Conservation (phyloP, 2,797 vertebrate genomes). For the Cynodonichthys magdalenae region DNA sequence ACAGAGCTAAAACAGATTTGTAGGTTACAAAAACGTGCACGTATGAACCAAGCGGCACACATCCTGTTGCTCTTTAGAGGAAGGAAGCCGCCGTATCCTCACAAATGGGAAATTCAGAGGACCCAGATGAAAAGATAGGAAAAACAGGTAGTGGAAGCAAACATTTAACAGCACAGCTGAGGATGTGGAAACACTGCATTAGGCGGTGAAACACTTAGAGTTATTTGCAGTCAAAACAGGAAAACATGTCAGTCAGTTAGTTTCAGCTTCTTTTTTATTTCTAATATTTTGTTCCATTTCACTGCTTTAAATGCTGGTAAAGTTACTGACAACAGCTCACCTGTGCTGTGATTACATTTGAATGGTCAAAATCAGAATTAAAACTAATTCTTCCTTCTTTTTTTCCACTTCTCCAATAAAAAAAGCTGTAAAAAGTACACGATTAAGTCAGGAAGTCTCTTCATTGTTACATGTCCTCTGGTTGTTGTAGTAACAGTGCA, state of each 20-base stretch:
- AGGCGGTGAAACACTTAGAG: conserved; percentile 31
- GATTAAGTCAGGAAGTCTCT: neutral
- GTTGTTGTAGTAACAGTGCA: conserved; percentile 1
- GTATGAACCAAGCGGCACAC: conserved; percentile 44
- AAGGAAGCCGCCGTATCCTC: conserved; percentile 58
- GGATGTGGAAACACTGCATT: conserved; percentile 28
- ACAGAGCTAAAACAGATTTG: conserved; percentile 50
- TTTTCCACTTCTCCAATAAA: too few relatives aligned
- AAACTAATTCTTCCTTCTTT: neutral
- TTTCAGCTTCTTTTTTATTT: neutral
- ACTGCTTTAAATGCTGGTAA: neutral
- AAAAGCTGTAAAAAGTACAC: neutral
- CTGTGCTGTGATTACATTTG: neutral
- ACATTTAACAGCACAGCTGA: conserved; percentile 28
- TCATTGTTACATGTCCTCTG: neutral
- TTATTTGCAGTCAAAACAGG: conserved; percentile 6
- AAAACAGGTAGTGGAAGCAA: conserved; percentile 62
- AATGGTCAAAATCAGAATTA: neutral
- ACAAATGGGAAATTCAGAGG: conserved; percentile 63
- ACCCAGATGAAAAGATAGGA: conserved; percentile 43
- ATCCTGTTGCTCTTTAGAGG: conserved; percentile 70
- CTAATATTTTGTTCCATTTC: neutral
- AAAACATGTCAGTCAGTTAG: conserved; percentile 15
- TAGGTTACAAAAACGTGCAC: conserved; percentile 36
- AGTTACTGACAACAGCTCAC: neutral